These are phyloP conservation scores for Rhincodon typus DNA, from an alignment of 2,797 vertebrate genomes.

Conservation along the genomic window DNA sequence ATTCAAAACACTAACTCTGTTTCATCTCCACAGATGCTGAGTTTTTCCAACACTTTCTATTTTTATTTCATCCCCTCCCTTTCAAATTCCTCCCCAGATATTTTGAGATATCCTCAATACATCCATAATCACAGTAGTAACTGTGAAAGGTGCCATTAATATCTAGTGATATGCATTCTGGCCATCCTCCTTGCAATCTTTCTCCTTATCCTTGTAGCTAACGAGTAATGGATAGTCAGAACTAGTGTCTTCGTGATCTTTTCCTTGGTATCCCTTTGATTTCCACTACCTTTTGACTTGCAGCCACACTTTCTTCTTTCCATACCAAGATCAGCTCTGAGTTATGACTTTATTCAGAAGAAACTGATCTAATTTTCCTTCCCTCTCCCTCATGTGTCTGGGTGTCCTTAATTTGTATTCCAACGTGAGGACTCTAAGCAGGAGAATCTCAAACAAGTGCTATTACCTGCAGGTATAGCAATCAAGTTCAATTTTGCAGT, in stretches of 20 bases:
- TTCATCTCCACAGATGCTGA: too few relatives aligned
- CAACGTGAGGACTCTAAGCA: not conserved
- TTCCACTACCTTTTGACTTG: not conserved
- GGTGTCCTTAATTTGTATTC: not conserved
- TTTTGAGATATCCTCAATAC: not conserved
- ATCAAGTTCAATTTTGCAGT: not conserved
- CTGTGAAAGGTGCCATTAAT: not conserved
- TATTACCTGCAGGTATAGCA: not conserved
- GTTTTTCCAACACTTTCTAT: too few relatives aligned
- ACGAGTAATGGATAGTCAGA: not conserved
- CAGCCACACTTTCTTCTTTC: not conserved
- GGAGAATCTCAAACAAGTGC: not conserved
- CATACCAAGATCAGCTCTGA: not conserved
- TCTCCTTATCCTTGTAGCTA: not conserved
- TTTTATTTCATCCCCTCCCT: not conserved
- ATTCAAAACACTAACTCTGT: too few relatives aligned
- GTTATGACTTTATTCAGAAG: not conserved
- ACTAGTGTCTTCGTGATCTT: not conserved
- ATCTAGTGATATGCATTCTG: not conserved
- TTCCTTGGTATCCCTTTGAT: not conserved
- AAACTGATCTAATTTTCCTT: not conserved
- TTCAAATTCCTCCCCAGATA: not conserved
- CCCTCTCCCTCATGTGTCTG: not conserved
- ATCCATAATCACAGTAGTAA: not conserved
- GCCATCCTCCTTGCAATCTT: not conserved